Evolutionary conservation across 2,888 invertebrate species (phyloP), one percentile per base, ranked within the genome.

Genomic region (Drosophila mimica): DNA sequence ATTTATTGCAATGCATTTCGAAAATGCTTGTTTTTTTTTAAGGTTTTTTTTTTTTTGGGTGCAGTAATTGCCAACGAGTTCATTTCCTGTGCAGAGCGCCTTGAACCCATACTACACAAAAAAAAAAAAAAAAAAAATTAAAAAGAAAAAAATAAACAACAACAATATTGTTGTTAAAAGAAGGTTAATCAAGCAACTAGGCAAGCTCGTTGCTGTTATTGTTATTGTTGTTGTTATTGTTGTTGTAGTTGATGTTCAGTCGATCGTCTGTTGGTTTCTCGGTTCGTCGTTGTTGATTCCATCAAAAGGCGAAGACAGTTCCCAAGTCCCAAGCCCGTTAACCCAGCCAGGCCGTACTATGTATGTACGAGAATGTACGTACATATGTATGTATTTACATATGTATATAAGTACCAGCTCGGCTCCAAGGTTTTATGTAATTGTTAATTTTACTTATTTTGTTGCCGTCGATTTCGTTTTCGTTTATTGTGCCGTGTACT

Each of bases 121-220:
- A 20, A 52, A 30, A 49, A 46, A 34, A 20, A 52, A 30, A 49
- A 49, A 34, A 11, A 53, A 6, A 59, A 25, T 25, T 40, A 59
- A 46, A 31, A 58, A 17, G n/a, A 36, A 53, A 11, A 40, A 4
- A 60, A 7, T 4, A 72, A 72, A 66, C 61, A 15, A 40, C 53
- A 53, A 38, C 59, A 56, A 62, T 63, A 66, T 73, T 74, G 60
- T 72, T 62, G 56, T 54, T 62, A 60, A 75, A 71, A 82, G 74
- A 84, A 80, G 82, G 80, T 83, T 85, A 83, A 77, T 85, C 82
- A 80, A 74, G 85, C 77, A 60, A 80, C 80, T 80, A 70, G 38
- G 48, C 62, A 59, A 70, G 76, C 62, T 65, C 49, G 56, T 57
- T 54, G 28, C 7, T 54, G 30, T 17, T 49, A 17, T 28, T 40